Evolutionary conservation across 2,888 invertebrate genomes (phyloP), one percentile per base, ranked within the genome.

Genomic region (Onthophagus sagittarius): DNA sequence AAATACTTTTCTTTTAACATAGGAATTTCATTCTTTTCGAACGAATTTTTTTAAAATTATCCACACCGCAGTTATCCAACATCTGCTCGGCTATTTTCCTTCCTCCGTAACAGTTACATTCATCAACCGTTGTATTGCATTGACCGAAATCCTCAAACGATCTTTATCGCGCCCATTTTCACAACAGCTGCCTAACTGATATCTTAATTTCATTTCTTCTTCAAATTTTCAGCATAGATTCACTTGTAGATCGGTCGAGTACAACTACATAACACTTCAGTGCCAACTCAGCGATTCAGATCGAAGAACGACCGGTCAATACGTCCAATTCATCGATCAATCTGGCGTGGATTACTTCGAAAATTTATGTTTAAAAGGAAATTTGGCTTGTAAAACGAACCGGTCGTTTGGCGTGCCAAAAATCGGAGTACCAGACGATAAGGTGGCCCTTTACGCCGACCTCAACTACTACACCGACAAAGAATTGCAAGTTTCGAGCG

Each of bases 401-500:
- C 89, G 95, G 72, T 87, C 90, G 73, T 96, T 93, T 87, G 91
- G 92, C 77, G 90, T 92, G 74, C 95, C 96, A 6, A 90, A 94
- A 78, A 92, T 96, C 79, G 96, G 96, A 65, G 95, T 97, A 6
- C 94, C 96, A 0, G 95, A 95, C 79, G 95, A 96, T 84, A 95
- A 96, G 85, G 94, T 97, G 15, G 93, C 96, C 0, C 96, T 96
- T 83, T 97, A 96, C 84, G 96, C 95, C 0, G 93, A 94, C 0
- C 87, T 97, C 0, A 95, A 97, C 83, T 97, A 96, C 85, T 97
- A 97, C 86, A 94, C 94, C 5, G 97, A 97, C 85, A 97, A 97
- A 87, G 96, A 97, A 83, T 86, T 97, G 71, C 94, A 95, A 89
- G 93, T 96, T 71, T 95, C 94, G 76, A 95, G 93, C 74, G 94